Conservation (phyloP, 1,140 invertebrate genomes). For the Piezodorus guildinii region DNA sequence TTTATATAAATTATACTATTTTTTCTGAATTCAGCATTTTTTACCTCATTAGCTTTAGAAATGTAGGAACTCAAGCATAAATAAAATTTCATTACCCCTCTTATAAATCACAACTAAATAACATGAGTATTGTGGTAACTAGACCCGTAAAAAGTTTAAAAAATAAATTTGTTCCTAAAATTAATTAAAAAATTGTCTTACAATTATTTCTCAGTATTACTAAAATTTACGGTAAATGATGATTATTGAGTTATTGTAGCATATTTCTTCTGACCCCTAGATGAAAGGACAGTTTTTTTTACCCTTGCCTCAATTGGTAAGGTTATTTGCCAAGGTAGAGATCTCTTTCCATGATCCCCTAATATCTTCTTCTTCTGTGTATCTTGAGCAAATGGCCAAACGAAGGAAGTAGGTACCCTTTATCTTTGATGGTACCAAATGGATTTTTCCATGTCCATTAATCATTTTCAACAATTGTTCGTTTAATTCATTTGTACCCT, state of each 20-base stretch:
- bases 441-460: constrained; percentile 84
- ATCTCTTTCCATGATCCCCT: constrained; percentile 79
- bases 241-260: neutral
- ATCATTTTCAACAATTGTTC: constrained; percentile 74
- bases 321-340: constrained; percentile 43
- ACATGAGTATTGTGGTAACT: neutral
- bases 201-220: neutral
- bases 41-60: too few species aligned
- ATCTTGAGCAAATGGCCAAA: constrained; percentile 80
- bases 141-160: neutral
- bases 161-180: neutral
- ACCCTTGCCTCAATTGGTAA: neutral
- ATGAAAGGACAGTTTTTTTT: constrained; percentile 26
- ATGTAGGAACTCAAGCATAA: too few species aligned
- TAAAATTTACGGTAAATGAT: neutral
- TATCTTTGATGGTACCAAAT: constrained; percentile 86
- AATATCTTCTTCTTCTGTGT: constrained; percentile 71
- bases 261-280: constrained; percentile 4
- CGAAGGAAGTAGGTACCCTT: constrained; percentile 74
- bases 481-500: constrained; percentile 71
- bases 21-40: too few species aligned
- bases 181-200: too few species aligned
- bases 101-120: too few species aligned
- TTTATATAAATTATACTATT: too few species aligned
- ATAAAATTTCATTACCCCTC: too few species aligned